A percentile compares a stretch with the other conserved stretches of the same genome.
Evolutionary conservation across 92 coral and sea anemone species (phyloP).

Genomic region (Zoanthus sociatus): DNA sequence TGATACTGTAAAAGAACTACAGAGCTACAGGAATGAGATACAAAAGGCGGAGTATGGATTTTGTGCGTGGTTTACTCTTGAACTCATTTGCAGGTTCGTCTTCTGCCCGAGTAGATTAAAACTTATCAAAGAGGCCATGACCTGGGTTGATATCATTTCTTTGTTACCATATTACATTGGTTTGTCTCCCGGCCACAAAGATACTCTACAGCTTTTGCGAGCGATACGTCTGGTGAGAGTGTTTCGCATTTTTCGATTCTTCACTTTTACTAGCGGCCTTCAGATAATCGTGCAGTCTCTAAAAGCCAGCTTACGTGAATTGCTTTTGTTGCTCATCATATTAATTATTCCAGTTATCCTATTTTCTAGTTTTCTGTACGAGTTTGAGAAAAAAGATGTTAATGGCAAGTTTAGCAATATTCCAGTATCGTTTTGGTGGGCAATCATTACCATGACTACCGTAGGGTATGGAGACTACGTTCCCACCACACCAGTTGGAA

Average conservation of each 20-base stretch:
- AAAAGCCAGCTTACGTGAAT: conserved; percentile 92
- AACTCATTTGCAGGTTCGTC: conserved; percentile 69
- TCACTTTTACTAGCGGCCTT: conserved; percentile 92
- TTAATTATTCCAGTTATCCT: conserved; percentile 88
- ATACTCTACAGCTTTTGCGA: conserved; percentile 56
- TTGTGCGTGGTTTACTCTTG: conserved; percentile 94
- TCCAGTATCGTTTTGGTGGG: conserved; percentile 99
- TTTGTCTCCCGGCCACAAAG: conserved; percentile 8
- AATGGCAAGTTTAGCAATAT: conserved; percentile 77
- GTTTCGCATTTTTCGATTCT: conserved; percentile 90
- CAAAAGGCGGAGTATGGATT: conserved; percentile 66
- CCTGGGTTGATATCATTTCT: conserved; percentile 92
- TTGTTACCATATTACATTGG: conserved; percentile 81
- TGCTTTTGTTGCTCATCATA: conserved; percentile 79
- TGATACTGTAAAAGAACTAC: conserved; percentile 67
- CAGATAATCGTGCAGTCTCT: conserved; percentile 95
- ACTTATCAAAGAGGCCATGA: conserved; percentile 80
- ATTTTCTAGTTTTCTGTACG: conserved; percentile 87
- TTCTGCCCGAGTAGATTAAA: conserved; percentile 84
- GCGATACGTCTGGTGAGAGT: conserved; percentile 88
- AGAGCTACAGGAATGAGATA: conserved; percentile 21
- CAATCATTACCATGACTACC: conserved; percentile 97
- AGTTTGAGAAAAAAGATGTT: conserved; percentile 61
- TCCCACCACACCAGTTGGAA: conserved; percentile 76
- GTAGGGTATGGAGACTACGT: conserved; percentile 97